Percentiles rank a stretch among this genome's conserved stretches.
These are phyloP conservation scores for Rhinella marina DNA, from an alignment of 2,797 vertebrate species.

Conservation along the genomic window DNA sequence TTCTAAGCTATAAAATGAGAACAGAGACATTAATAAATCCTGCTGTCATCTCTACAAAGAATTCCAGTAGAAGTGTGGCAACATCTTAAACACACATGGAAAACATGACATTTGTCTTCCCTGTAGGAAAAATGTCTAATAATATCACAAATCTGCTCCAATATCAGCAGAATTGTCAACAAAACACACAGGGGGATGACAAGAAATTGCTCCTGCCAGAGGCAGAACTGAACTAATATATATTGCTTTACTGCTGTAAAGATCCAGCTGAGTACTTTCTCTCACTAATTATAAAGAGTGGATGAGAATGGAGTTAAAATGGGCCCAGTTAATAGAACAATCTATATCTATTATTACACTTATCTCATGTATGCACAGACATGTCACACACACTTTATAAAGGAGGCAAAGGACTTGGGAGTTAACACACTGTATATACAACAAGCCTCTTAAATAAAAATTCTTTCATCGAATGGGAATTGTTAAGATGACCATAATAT, in stretches of 20 bases:
- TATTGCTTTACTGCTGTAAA: conserved; percentile 28
- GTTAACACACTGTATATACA: neutral
- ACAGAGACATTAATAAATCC: conserved; percentile 1
- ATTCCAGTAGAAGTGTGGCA: conserved; percentile 16
- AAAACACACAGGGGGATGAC: conserved; percentile 12
- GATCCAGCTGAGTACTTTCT: conserved; percentile 27
- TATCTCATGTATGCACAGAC: neutral
- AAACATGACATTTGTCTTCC: conserved; percentile 36
- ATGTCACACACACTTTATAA: neutral
- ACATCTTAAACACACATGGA: conserved; percentile 12
- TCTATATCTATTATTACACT: conserved; percentile 20
- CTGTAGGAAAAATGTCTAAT: conserved; percentile 48
- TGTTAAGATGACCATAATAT: neutral
- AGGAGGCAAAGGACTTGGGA: neutral
- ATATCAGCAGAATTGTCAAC: conserved; percentile 41
- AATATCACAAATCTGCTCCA: conserved; percentile 42
- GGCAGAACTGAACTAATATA: conserved; percentile 37
- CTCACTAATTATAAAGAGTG: conserved; percentile 28
- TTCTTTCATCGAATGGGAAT: neutral
- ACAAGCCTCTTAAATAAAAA: neutral
- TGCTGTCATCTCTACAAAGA: conserved; percentile 28
- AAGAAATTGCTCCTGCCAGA: conserved; percentile 37
- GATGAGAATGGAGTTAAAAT: neutral
- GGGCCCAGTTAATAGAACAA: conserved; percentile 4
- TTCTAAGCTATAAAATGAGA: neutral